phyloP scores from a whole-genome alignment of 2,888 invertebrate species.

The Drosophila meridiana region DNA sequence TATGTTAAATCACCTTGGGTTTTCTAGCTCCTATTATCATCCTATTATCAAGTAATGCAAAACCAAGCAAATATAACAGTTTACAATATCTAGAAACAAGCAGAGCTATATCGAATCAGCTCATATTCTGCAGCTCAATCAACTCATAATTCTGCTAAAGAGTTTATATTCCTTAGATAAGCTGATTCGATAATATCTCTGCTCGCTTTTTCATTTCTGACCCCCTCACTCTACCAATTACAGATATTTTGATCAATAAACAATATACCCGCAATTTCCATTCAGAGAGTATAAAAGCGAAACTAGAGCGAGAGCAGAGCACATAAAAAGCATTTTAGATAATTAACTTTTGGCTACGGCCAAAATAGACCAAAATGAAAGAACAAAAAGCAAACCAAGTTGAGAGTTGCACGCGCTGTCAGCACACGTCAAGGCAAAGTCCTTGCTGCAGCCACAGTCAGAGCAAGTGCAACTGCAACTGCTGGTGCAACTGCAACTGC shows the following conservation, averaged over 20 bases:
- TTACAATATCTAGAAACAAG: too few species aligned
- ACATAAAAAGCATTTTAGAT: constrained; percentile 73
- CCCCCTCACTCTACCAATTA: background rate
- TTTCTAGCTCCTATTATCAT: too few species aligned
- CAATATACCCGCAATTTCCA: background rate
- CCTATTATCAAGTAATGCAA: too few species aligned
- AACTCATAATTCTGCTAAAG: background rate
- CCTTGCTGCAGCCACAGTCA: background rate
- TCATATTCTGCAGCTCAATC: too few species aligned
- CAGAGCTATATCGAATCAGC: background rate
- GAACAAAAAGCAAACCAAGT: constrained; percentile 44
- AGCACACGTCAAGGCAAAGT: constrained; percentile 54
- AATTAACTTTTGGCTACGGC: constrained; percentile 70
- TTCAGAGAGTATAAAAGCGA: background rate
- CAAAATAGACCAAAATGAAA: constrained; percentile 16
- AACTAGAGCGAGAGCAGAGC: constrained; percentile 9
- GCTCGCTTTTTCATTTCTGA: too few species aligned
- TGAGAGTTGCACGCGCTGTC: constrained; percentile 55
- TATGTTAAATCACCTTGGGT: too few species aligned
- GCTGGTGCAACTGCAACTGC: background rate
- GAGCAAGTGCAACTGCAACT: background rate
- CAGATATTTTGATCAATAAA: background rate
- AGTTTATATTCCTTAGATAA: too few species aligned
- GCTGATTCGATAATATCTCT: too few species aligned
- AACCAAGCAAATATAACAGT: too few species aligned